phyloP scores from a whole-genome alignment of 2,888 invertebrate species.

The Oxytorus armatus region DNA sequence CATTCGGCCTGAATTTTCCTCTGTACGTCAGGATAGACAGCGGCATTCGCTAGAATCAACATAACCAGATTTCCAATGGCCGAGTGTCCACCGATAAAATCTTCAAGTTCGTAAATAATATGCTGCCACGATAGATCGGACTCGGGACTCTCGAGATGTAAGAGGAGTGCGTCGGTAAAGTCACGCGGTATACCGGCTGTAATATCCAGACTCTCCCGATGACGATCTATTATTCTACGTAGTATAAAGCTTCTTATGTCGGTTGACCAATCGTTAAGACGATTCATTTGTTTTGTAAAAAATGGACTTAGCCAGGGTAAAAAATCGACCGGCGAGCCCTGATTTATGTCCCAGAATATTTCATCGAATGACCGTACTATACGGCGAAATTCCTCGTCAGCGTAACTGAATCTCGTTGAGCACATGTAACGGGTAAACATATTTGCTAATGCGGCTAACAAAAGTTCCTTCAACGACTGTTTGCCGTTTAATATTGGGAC shows the following conservation, averaged over 20 bases:
- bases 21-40: conserved; percentile 88
- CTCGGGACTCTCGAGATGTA: conserved; percentile 88
- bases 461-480: conserved; percentile 88
- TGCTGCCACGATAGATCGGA: conserved; percentile 90
- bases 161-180: conserved; percentile 92
- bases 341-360: conserved; percentile 96
- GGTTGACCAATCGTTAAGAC: conserved; percentile 89
- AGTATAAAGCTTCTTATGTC: conserved; percentile 91
- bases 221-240: conserved; percentile 88
- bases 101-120: conserved; percentile 93
- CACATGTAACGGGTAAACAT: conserved; percentile 96
- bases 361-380: conserved; percentile 92
- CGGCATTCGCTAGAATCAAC: conserved; percentile 90
- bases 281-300: conserved; percentile 89
- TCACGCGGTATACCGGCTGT: conserved; percentile 86
- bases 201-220: conserved; percentile 86
- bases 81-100: conserved; percentile 95
- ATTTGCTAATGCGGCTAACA: conserved; percentile 92
- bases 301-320: conserved; percentile 92
- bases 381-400: conserved; percentile 88
- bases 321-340: conserved; percentile 94
- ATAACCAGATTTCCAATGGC: conserved; percentile 94
- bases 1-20: conserved; percentile 89
- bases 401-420: conserved; percentile 90
- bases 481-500: conserved; percentile 76